Base-by-base conservation (phyloP, 1,140 invertebrate species). In the Coenobita brevimanus region DNA sequence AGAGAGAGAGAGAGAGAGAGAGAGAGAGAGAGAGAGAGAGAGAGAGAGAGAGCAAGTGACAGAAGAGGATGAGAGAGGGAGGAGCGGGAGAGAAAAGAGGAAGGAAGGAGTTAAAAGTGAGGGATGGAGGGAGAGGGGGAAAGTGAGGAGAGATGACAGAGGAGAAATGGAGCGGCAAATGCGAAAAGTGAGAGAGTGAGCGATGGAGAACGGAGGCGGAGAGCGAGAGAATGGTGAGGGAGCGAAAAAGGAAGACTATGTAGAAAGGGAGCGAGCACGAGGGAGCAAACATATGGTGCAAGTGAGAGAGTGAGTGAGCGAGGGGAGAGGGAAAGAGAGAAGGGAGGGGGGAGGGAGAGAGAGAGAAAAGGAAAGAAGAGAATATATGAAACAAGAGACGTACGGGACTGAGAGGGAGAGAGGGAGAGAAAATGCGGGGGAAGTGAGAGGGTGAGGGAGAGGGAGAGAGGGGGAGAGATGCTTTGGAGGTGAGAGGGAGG, bases 71-170 rank as follows among this genome's bases (percentile, higher is more conserved):
- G n/a, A n/a, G n/a, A n/a, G n/a, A n/a, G n/a, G n/a, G n/a, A n/a
- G n/a, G n/a, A n/a, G n/a, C n/a, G n/a, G n/a, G n/a, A n/a, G n/a
- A n/a, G n/a, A n/a, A n/a, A n/a, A n/a, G n/a, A n/a, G n/a, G n/a
- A n/a, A n/a, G n/a, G n/a, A n/a, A n/a, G n/a, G n/a, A 57, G 54
- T 10, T 30, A 33, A 24, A n/a, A 67, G 62, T 13, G 62, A 67
- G 62, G n/a, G n/a, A 67, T 10, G n/a, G n/a, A 67, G 62, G n/a
- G 62, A 67, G 62, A 67, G 62, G 36, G n/a, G n/a, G 62, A 67
- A 33, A 24, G n/a, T 30, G 62, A 24, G 62, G 36, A n/a, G 62
- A 57, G n/a, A 57, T 10, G 54, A 57, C 10, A n/a, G n/a, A 57
- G 54, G 54, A 3, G n/a, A 21, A 3, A 64, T 30, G 33, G 21